Base-by-base conservation (phyloP, 2,113 vertebrate genomes). In the Thinocorus orbignyianus region DNA sequence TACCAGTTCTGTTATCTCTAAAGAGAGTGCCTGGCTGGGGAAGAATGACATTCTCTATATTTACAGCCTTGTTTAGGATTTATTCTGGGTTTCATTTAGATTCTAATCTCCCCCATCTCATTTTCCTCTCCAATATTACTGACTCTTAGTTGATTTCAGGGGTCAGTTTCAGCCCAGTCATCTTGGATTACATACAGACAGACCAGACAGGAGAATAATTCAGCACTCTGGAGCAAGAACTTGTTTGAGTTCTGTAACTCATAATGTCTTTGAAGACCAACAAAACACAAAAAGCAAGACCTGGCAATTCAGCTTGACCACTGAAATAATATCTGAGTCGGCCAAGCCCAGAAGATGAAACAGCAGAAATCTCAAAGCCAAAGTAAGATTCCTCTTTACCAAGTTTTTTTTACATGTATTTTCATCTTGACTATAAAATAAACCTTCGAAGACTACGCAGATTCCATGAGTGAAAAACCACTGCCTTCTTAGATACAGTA, bases 41-140 rank as follows among this genome's bases (percentile, higher is more conserved):
- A 80, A 72, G n/a, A 88, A 68, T 37, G 14, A 2, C 6, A 28
- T 44, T 88, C 37, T 88, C 86, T 68, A 31, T 58, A 48, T 6
- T 49, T 10, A 52, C 26, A 49, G 9, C 10, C 24, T 92, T 79
- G 10, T 74, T 61, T 79, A 18, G 31, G 37, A 79, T 90, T 88
- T 94, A 54, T 86, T 54, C 23, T 0, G 2, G 10, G 11, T 82
- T 94, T 91, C 42, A 49, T 94, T 74, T 82, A 86, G 48, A 92
- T 86, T 76, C 31, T 88, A 49, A 72, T 76, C 51, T 82, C 39
- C 9, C 11, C 25, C 68, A 17, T 6, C 5, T 91, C 3, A 72
- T 79, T 95, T 86, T 82, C 6, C 71, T 79, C 26, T 79, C 42
- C 11, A 61, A 70, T 31, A 64, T 74, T 90, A 82, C 88, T 57